These are phyloP conservation scores for Sebastiscus tertius DNA, from an alignment of 2,797 vertebrate genomes.

Conservation along the genomic window DNA sequence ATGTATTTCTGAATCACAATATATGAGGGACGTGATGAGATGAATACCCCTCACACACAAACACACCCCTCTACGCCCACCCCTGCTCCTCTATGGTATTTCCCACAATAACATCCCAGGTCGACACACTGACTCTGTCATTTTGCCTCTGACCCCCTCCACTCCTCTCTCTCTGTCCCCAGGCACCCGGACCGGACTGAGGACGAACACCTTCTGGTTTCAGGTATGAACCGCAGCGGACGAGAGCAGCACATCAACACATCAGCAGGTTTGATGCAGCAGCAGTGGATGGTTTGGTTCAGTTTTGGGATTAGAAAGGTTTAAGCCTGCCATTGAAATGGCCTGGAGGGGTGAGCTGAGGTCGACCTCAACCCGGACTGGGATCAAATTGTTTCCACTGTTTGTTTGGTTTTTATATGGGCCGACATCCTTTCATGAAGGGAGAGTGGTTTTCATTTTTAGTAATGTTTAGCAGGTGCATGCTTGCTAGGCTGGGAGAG, in stretches of 20 bases:
- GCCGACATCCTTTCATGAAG: background rate
- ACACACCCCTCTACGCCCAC: constrained; percentile 18
- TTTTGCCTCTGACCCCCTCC: constrained; percentile 40
- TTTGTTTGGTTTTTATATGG: constrained; percentile 29
- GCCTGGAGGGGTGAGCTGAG: constrained; percentile 36
- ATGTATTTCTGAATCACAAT: background rate
- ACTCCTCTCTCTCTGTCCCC: constrained; percentile 1
- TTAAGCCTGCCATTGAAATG: constrained; percentile 64
- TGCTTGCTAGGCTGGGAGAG: background rate
- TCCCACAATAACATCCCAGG: constrained; percentile 62
- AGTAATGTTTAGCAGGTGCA: background rate
- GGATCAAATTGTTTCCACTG: constrained; percentile 30
- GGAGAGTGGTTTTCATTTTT: background rate
- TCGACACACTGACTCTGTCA: constrained; percentile 36
- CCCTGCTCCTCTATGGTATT: constrained; percentile 47
- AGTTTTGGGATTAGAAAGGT: constrained; percentile 61
- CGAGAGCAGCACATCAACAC: background rate
- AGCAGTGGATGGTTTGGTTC: constrained; percentile 23
- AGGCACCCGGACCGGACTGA: constrained; percentile 18
- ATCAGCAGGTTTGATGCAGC: constrained; percentile 50
- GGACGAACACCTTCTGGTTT: constrained; percentile 36
- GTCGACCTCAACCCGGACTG: constrained; percentile 18
- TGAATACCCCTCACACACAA: constrained; percentile 12
- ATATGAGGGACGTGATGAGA: background rate
- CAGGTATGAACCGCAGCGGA: constrained; percentile 56